A percentile compares a stretch with the other conserved stretches of the same genome.
phyloP scores from a whole-genome alignment of 2,113 vertebrate genomes.

The Lepus europaeus region DNA sequence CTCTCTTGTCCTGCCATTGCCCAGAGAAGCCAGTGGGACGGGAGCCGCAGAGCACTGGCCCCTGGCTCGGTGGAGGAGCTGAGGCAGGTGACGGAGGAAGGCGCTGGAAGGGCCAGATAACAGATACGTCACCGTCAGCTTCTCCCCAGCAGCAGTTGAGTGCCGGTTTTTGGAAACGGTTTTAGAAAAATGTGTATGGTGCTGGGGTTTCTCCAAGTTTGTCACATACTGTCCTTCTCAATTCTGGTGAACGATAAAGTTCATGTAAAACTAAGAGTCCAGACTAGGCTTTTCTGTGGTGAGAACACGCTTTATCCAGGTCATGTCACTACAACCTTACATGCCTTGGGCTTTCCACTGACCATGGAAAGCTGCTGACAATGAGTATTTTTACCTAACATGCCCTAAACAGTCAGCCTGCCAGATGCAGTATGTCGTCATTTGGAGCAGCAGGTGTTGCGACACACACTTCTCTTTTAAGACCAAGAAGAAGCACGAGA shows the following conservation, averaged over 20 bases:
- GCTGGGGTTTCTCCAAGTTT: constrained; percentile 52
- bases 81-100: neutral
- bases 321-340: constrained; percentile 81
- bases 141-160: neutral
- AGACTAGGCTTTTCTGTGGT: constrained; percentile 77
- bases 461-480: constrained; percentile 89
- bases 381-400: constrained; percentile 73
- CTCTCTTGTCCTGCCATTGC: neutral
- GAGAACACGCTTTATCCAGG: constrained; percentile 82
- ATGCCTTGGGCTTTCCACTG: constrained; percentile 87
- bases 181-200: constrained; percentile 46
- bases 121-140: neutral
- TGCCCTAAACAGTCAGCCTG: constrained; percentile 81
- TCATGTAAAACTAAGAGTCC: constrained; percentile 72
- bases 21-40: neutral
- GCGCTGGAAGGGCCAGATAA: neutral
- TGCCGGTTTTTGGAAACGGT: constrained; percentile 7
- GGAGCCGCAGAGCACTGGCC: neutral
- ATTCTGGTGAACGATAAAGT: constrained; percentile 69
- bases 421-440: constrained; percentile 86
- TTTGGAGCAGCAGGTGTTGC: constrained; percentile 87
- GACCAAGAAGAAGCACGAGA: constrained; percentile 81
- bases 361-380: constrained; percentile 79
- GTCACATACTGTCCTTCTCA: constrained; percentile 68
- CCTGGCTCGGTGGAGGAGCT: neutral